phyloP scores from a whole-genome alignment of 1,140 invertebrate species.

The Aphidius gifuensis region DNA sequence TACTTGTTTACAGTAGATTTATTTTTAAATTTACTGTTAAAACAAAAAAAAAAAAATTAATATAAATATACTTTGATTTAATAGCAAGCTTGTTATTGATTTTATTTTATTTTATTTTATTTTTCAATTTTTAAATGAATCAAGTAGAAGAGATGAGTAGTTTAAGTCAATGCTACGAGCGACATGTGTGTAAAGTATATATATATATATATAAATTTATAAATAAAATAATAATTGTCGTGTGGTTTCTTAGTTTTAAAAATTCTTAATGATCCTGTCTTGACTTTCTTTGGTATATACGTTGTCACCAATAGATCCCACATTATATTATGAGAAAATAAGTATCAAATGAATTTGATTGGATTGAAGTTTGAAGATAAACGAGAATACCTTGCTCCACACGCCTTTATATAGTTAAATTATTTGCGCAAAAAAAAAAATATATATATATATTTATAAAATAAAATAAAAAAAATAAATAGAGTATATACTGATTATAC shows the following conservation, averaged over 20 bases:
- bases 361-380: not conserved
- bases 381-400: conserved; percentile 40
- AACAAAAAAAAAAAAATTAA: no score
- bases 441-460: no score
- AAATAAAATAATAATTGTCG: not conserved
- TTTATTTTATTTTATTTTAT: no score
- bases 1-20: no score
- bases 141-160: conserved; percentile 20
- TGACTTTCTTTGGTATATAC: conserved; percentile 3
- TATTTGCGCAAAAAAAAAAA: no score
- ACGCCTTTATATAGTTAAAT: conserved; percentile 39
- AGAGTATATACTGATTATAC: no score
- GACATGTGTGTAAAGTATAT: not conserved
- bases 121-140: not conserved
- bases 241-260: conserved; percentile 1
- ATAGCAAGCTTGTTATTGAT: no score
- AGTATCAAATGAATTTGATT: not conserved
- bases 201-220: no score
- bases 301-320: conserved; percentile 17
- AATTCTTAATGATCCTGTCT: conserved; percentile 8
- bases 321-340: conserved; percentile 16
- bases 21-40: no score
- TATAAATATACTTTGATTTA: no score
- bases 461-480: no score
- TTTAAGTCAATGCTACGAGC: conserved; percentile 17